Evolutionary conservation across 2,113 vertebrate species (phyloP).

Genomic region (Regulus satrapa): DNA sequence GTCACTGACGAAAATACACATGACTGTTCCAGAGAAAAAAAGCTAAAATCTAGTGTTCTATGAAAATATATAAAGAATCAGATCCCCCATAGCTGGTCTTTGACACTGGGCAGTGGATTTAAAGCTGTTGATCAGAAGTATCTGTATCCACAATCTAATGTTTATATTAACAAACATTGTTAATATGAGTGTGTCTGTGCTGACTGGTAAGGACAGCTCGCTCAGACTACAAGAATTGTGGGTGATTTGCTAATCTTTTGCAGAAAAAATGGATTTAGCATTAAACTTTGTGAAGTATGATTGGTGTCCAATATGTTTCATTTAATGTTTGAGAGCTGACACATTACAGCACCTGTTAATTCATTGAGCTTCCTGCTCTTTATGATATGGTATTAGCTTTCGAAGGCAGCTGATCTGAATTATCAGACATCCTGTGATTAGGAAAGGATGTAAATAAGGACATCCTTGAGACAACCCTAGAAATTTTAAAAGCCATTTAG

Average conservation of each 20-base stretch:
- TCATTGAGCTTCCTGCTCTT: background rate
- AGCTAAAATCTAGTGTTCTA: background rate
- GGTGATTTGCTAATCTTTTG: background rate
- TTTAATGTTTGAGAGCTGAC: background rate
- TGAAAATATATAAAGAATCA: background rate
- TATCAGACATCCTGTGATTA: background rate
- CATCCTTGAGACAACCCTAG: background rate
- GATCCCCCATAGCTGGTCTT: background rate
- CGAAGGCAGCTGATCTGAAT: background rate
- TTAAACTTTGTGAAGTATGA: background rate
- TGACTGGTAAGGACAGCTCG: background rate
- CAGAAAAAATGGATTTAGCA: background rate
- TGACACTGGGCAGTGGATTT: background rate
- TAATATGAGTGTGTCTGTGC: background rate
- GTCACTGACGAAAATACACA: accelerated
- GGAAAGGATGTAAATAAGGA: background rate
- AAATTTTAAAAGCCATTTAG: background rate
- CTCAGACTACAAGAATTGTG: background rate
- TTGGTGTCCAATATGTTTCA: background rate
- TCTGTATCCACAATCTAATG: background rate
- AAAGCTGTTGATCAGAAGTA: background rate
- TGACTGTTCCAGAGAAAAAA: background rate
- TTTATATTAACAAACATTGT: background rate
- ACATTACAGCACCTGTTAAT: background rate
- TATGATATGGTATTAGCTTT: background rate